Base-by-base conservation (phyloP, 1,140 invertebrate genomes). In the Fopius arisanus region DNA sequence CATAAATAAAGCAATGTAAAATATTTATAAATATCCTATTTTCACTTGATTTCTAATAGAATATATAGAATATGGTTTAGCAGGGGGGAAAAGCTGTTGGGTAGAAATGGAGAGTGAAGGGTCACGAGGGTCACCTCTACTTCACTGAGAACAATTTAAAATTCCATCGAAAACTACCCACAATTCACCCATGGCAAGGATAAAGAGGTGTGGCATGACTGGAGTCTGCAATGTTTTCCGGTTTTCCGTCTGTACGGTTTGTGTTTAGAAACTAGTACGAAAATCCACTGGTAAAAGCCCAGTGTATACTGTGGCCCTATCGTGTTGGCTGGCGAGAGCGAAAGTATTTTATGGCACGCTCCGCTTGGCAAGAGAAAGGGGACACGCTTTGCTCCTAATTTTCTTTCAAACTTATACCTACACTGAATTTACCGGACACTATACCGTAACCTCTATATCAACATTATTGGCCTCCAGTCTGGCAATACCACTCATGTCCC, bases 321-420 rank as follows among this genome's bases (percentile, higher is more conserved):
- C 48, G 69, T 72, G 41, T 59, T 54, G 63, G 68, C 51, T 33
- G 66, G 76, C 81, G 84, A 88, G 85, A 88, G 87, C 82, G 86
- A 88, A 88, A 88, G 87, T 88, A 87, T 85, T 87, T 86, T 87
- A 82, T 85, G 82, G 76, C 85, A 88, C 85, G 87, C 82, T 88
- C 85, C 80, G 86, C 85, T 88, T 86, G 83, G 85, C 82, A 88
- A 88, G 87, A 87, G 86, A 88, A 88, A 88, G 87, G 87, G 86
- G 86, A 87, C 85, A 88, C 81, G 85, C 80, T 85, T 83, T 86
- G 85, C 84, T 88, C 86, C 86, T 87, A 88, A 88, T 88, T 88
- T 77, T 87, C 85, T 77, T 82, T 85, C 23, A 14, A 59, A 59
- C 23, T 26, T 59, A 59, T 59, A 84, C 83, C 82, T 86, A 59